Conservation (phyloP, 2,888 invertebrate species). For the Thalpophila matura region DNA sequence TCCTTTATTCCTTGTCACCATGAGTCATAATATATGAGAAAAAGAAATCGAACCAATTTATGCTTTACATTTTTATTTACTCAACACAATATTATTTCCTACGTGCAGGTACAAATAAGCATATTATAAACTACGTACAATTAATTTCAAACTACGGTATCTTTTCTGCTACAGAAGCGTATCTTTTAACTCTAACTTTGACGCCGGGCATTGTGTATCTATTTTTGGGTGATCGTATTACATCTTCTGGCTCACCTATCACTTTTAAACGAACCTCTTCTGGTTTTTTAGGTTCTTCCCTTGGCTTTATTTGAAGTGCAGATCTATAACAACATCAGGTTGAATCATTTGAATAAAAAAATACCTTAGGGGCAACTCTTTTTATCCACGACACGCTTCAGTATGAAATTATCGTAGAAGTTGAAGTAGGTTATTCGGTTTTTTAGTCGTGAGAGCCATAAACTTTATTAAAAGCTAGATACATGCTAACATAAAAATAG, state of each 20-base stretch:
- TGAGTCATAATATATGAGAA: too few species aligned
- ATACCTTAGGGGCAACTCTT: neutral
- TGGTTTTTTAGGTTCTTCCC: constrained; percentile 62
- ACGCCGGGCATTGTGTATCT: constrained; percentile 75
- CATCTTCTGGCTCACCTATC: constrained; percentile 76
- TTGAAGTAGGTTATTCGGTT: neutral
- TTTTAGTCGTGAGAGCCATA: neutral
- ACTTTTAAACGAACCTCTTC: constrained; percentile 68
- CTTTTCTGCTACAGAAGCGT: constrained; percentile 64
- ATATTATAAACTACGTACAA: neutral
- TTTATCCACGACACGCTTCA: neutral
- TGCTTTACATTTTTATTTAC: constrained; percentile 29
- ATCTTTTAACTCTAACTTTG: constrained; percentile 80
- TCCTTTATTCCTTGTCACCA: too few species aligned
- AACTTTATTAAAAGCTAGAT: too few species aligned
- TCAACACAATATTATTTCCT: neutral
- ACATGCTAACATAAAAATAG: too few species aligned
- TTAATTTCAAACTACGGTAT: constrained; percentile 39
- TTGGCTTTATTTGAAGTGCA: constrained; percentile 68
- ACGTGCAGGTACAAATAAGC: constrained; percentile 2
- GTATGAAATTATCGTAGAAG: neutral
- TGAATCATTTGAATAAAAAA: neutral
- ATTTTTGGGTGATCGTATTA: constrained; percentile 67
- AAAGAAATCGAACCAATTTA: too few species aligned
- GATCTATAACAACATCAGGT: constrained; percentile 72